Conservation (phyloP, 1,140 invertebrate genomes). For the Procambarus clarkii region DNA sequence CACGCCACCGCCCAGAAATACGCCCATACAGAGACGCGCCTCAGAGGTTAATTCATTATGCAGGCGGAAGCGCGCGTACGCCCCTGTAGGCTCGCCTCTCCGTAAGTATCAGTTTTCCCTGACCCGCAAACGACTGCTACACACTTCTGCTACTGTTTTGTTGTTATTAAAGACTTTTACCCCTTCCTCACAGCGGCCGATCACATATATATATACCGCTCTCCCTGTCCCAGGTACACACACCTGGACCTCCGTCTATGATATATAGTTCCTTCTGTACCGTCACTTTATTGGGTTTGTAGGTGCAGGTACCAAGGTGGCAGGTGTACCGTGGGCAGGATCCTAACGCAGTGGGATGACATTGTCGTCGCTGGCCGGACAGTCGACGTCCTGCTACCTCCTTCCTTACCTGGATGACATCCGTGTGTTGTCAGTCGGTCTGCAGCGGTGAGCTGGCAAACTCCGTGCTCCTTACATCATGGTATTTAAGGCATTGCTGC, state of each 20-base stretch:
- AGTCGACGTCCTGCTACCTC: no score
- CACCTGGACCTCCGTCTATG: background rate
- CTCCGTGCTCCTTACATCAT: no score
- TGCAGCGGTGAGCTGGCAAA: no score
- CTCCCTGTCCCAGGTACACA: background rate
- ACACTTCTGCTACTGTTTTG: conserved; percentile 65
- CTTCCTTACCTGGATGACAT: background rate
- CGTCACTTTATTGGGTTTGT: background rate
- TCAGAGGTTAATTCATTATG: conserved; percentile 36
- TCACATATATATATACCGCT: background rate
- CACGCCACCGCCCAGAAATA: conserved; percentile 12
- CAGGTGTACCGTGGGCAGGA: no score
- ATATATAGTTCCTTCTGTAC: background rate
- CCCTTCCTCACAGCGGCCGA: conserved; percentile 23
- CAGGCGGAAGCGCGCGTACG: conserved; percentile 12
- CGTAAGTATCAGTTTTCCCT: conserved; percentile 56
- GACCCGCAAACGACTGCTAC: conserved; percentile 47
- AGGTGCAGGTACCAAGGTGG: background rate
- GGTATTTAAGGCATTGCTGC: no score
- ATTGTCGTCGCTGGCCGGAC: no score
- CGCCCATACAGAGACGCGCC: conserved; percentile 48
- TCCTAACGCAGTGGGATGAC: no score
- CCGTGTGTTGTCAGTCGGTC: background rate
- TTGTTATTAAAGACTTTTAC: conserved; percentile 54
- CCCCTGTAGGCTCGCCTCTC: conserved; percentile 3